Conservation (phyloP, 2,888 invertebrate species). For the Leucoptera coffeella region DNA sequence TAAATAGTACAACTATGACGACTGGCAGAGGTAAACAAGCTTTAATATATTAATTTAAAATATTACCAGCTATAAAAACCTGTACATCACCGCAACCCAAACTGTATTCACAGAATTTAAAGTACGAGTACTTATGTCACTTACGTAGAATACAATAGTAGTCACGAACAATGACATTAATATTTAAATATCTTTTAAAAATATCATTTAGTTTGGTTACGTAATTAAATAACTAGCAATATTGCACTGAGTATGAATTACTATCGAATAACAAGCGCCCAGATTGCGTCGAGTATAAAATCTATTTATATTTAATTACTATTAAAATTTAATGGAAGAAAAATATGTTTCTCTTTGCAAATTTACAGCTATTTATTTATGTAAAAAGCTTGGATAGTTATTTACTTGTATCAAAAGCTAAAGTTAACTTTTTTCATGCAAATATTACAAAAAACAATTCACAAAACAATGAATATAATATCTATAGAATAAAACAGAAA, state of each 20-base stretch:
- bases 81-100: slow-evolving; percentile 51
- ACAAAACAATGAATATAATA: no score
- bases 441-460: no score
- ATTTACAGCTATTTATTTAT: no score
- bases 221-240: slow-evolving; percentile 57
- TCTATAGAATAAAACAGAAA: no score
- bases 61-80: slow-evolving; percentile 52
- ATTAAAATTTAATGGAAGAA: slow-evolving; percentile 41
- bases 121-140: slow-evolving; percentile 32
- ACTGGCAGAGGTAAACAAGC: slow-evolving; percentile 54
- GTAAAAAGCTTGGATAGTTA: no score
- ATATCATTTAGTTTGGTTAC: slow-evolving; percentile 56
- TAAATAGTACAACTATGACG: slow-evolving; percentile 49
- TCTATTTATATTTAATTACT: no score
- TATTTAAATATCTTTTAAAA: slow-evolving; percentile 30
- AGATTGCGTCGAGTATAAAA: no score
- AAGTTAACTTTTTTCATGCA: no score
- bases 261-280: slow-evolving; percentile 54
- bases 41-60: slow-evolving; percentile 29
- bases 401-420: no score
- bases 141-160: slow-evolving; percentile 28
- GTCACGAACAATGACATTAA: slow-evolving; percentile 42
- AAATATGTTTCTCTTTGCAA: no score
- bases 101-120: slow-evolving; percentile 36
- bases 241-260: slow-evolving; percentile 57